These are phyloP conservation scores for Poeciliopsis paucimaculata DNA, from an alignment of 2,797 vertebrate species.

Conservation along the genomic window DNA sequence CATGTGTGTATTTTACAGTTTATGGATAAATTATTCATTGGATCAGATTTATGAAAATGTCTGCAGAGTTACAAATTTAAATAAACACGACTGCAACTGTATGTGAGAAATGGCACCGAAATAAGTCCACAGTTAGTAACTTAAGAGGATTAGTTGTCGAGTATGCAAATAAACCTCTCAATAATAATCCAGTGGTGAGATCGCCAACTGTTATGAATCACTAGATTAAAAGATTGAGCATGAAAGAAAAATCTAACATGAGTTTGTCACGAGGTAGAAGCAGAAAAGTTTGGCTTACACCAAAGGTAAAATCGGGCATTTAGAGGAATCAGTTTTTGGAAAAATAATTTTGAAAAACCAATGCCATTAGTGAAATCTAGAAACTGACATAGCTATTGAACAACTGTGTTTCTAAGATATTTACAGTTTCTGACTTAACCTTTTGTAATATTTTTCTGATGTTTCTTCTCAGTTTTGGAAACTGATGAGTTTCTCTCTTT, in stretches of 20 bases:
- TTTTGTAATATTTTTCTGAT: neutral
- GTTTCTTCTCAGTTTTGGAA: neutral
- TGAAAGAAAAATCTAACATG: constrained; percentile 6
- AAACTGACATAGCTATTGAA: neutral
- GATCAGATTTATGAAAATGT: constrained; percentile 21
- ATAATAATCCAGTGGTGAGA: constrained; percentile 41
- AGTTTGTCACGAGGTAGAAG: neutral
- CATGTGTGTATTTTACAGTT: constrained; percentile 2
- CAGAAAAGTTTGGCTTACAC: neutral
- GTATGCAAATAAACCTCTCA: constrained; percentile 37
- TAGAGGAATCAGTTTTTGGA: neutral
- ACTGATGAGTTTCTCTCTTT: too few relatives aligned
- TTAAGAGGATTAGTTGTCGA: constrained; percentile 32
- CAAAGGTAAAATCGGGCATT: neutral
- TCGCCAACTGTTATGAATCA: constrained; percentile 15
- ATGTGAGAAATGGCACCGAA: constrained; percentile 12
- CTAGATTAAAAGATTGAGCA: constrained; percentile 11
- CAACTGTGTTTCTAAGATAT: neutral
- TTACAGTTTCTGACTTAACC: neutral
- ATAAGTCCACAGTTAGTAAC: constrained; percentile 15
- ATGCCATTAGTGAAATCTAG: neutral
- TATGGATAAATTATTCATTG: neutral
- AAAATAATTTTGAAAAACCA: neutral
- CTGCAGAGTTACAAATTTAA: constrained; percentile 15
- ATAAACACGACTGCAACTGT: constrained; percentile 19